Percentiles rank a stretch among this genome's conserved stretches.
Evolutionary conservation across 2,797 vertebrate genomes (phyloP).

Genomic region (Esox masquinongy): DNA sequence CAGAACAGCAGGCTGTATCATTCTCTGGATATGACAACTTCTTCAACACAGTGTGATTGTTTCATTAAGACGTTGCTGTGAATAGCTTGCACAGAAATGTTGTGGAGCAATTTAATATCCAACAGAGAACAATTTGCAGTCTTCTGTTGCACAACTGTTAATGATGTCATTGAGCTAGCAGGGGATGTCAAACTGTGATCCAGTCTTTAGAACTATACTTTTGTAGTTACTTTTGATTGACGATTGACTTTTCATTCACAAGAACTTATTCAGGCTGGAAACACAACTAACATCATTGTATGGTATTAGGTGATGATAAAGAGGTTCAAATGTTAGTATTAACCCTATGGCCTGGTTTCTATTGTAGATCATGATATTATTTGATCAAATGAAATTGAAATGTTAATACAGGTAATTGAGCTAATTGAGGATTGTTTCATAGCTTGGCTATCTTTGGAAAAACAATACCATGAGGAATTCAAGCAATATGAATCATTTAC

Average conservation of each 20-base stretch:
- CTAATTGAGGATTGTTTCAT: background rate
- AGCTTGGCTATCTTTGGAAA: background rate
- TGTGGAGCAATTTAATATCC: constrained; percentile 58
- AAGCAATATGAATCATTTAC: background rate
- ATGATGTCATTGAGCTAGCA: background rate
- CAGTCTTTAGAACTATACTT: background rate
- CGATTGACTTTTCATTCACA: too few species aligned
- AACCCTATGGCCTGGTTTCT: background rate
- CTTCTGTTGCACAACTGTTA: constrained; percentile 33
- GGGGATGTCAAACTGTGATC: background rate
- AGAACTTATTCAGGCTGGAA: background rate
- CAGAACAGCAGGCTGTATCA: constrained; percentile 28
- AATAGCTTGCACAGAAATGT: constrained; percentile 54
- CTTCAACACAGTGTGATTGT: constrained; percentile 51
- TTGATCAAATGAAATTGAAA: background rate
- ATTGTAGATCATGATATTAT: background rate
- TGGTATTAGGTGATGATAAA: background rate
- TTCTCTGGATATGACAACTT: constrained; percentile 36
- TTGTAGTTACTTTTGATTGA: background rate
- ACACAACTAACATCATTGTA: background rate
- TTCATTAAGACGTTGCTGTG: constrained; percentile 53
- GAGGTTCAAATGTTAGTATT: background rate
- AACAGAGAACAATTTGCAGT: constrained; percentile 59
- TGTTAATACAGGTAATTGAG: too few species aligned
- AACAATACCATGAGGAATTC: background rate